Base-by-base conservation (phyloP, 1,140 invertebrate genomes). In the Sitodiplosis mosellana region DNA sequence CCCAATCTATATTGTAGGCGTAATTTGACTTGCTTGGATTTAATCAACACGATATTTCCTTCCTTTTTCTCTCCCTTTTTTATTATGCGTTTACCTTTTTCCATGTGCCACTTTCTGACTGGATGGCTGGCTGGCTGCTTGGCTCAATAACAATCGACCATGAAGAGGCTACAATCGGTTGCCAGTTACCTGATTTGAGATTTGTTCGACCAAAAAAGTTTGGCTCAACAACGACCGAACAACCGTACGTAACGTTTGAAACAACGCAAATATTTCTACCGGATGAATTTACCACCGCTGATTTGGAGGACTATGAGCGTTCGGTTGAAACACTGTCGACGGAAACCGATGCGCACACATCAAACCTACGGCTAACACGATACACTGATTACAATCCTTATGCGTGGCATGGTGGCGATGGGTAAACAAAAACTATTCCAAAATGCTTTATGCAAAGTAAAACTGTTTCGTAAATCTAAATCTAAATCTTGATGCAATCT, bases 221-320 rank as follows among this genome's bases (percentile, higher is more conserved):
- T 6, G 60, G 63, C 51, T 52, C 56, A 42, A 60, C 59, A 47
- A 64, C 62, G 12, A 60, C 64, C 38, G 49, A 40, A 27, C 59
- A 58, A 48, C 61, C 62, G 22, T 59, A 61, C 55, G 62, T 59
- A 37, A 61, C 64, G 47, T 64, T 64, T 43, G 61, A 63, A 54
- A 64, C 62, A 11, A 64, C 62, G 5, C 60, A 59, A 49, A 54
- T 59, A 41, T 63, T 63, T 57, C 48, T 61, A 45, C 60, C 59
- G 0, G 60, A 64, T 46, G 62, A 64, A 48, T 61, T 64, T 47
- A 64, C 62, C 49, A 64, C 62, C 4, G 55, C 58, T 33, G 61
- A 58, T 43, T 27, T 47, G 4, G 62, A 64, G 41, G 59, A 56
- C 48, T 54, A 61, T 20, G 61, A 63, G 40, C 57, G 53, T 41